Evolutionary conservation across 1,140 invertebrate species (phyloP).

Genomic region (Heterodera schachtii): DNA sequence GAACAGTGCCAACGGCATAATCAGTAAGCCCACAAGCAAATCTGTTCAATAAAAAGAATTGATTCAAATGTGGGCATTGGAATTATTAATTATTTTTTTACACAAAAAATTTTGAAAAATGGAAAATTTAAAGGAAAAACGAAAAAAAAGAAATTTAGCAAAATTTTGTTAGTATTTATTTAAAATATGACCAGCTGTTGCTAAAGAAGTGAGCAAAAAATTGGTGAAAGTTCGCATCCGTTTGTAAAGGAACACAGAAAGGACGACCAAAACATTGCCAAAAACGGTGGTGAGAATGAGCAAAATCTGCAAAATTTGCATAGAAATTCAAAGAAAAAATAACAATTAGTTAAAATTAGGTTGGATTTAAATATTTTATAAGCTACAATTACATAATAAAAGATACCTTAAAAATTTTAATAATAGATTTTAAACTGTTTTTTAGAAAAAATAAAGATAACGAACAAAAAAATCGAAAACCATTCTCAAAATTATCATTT

Average conservation of each 20-base stretch:
- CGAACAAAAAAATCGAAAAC: neutral
- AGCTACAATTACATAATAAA: no score
- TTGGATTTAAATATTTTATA: no score
- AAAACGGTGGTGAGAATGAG: slow-evolving; percentile 63
- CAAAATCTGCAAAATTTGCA: slow-evolving; percentile 48
- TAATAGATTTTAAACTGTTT: no score
- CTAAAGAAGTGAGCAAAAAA: slow-evolving; percentile 63
- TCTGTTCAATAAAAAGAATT: slow-evolving; percentile 59
- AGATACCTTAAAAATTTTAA: no score
- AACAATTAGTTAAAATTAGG: no score
- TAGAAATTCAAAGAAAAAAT: neutral
- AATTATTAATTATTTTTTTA: no score
- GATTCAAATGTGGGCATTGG: no score
- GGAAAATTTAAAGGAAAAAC: neutral
- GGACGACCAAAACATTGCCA: slow-evolving; percentile 63
- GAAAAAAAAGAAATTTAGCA: neutral
- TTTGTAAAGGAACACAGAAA: slow-evolving; percentile 65
- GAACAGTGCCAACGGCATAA: slow-evolving; percentile 69
- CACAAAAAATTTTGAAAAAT: no score
- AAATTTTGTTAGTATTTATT: neutral
- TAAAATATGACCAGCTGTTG: slow-evolving; percentile 59
- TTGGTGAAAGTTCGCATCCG: slow-evolving; percentile 66
- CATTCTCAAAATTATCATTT: slow-evolving; percentile 20
- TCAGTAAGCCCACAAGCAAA: slow-evolving; percentile 68
- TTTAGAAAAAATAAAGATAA: slow-evolving; percentile 29